Conservation (phyloP, 2,888 invertebrate species). For the Anoncus sp. region DNA sequence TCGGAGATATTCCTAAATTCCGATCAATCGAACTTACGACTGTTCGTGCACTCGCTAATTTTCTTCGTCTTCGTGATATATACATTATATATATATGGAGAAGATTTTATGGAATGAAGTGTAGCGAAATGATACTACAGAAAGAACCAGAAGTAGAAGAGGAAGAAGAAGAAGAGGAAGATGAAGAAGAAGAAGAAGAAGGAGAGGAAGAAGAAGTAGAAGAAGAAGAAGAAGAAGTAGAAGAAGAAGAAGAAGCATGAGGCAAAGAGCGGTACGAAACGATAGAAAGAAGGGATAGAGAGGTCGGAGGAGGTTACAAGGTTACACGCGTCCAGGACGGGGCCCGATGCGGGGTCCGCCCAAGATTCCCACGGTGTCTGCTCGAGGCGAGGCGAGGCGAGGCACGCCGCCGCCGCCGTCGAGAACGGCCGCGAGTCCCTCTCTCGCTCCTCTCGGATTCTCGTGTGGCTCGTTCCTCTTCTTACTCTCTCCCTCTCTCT, state of each 20-base stretch:
- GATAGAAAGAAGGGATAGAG: constrained; percentile 64
- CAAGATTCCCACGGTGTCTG: constrained; percentile 82
- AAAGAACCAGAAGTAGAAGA: constrained; percentile 49
- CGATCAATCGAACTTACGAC: too few species aligned
- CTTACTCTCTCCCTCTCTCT: too few species aligned
- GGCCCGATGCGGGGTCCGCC: constrained; percentile 79
- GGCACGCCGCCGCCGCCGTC: constrained; percentile 62
- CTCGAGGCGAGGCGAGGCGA: constrained; percentile 82
- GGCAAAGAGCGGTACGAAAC: constrained; percentile 49
- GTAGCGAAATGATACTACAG: constrained; percentile 46
- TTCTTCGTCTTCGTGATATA: too few species aligned
- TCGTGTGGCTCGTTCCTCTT: constrained; percentile 67
- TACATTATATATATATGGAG: constrained; percentile 5
- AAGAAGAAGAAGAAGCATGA: constrained; percentile 45
- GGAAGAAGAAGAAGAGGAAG: constrained; percentile 35
- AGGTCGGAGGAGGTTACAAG: constrained; percentile 78
- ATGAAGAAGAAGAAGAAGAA: too few species aligned
- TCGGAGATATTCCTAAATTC: too few species aligned
- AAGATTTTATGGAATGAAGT: constrained; percentile 18
- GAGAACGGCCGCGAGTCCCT: constrained; percentile 57
- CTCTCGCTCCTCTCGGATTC: constrained; percentile 56
- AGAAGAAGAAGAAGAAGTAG: constrained; percentile 64
- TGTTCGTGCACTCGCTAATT: too few species aligned
- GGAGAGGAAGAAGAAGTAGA: constrained; percentile 73
- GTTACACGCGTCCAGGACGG: constrained; percentile 80